Base-by-base conservation (phyloP, 2,888 invertebrate species). In the Lochmaea crataegi region DNA sequence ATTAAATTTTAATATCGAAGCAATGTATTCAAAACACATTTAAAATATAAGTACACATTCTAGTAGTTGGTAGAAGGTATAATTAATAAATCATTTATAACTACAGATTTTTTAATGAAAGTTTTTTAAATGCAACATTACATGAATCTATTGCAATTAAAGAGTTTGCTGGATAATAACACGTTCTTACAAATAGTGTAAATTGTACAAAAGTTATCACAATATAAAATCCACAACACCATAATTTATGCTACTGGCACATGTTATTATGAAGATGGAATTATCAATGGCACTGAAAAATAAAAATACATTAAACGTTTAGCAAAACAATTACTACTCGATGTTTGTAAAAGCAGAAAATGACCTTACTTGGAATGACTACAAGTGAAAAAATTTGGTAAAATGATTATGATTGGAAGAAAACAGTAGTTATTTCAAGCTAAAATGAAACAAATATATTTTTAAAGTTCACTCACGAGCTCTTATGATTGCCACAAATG, bases 131-230 rank as follows among this genome's bases (percentile, higher is more conserved):
- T 71, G 72, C 74, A 65, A 71, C 63, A 71, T 56, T 68, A 72
- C 63, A 73, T 48, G 16, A 66, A 73, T 71, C 41, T 65, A 73
- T 72, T 73, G 71, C 75, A 74, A 69, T 63, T 63, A 57, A 22
- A 26, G 22, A 18, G 11, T 18, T 12, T 12, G 14, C 53, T 56
- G 12, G n/a, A 18, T 26, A 32, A 6, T 60, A 60, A 60, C 58
- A 60, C n/a, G n/a, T 60, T 60, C 22, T 60, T 60, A 79, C 78
- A 80, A 79, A 77, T 78, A 78, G 79, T 78, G 77, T 70, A 80
- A 80, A 79, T 75, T 78, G 77, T 78, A 78, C 76, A 79, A 79
- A 79, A 80, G 65, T 73, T 77, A 78, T 78, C 76, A 75, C 77
- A 75, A 71, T 63, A 63, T 41, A 60, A 53, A 56, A 45, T 53